Base-by-base conservation (phyloP, 2,888 invertebrate genomes). In the Piscicola geometra region DNA sequence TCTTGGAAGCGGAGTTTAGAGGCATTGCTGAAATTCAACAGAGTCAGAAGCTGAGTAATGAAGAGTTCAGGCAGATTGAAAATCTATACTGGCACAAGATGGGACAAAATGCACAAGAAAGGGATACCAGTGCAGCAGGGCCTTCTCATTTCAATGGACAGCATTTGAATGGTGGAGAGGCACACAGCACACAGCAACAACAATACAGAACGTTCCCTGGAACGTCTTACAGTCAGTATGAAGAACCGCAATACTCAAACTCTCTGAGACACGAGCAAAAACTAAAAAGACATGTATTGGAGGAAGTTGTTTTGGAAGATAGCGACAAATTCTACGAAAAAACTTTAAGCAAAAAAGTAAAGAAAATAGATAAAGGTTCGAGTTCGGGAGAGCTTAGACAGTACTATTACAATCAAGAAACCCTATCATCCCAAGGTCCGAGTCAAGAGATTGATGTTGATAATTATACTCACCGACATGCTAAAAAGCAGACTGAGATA, bases 291-390 rank as follows among this genome's bases (percentile, higher is more conserved):
- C 76, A 76, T 41, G 68, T 76, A 1, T 32, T 76, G 1, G 76
- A 76, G 32, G 76, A 76, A 25, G 56, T 73, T n/a, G n/a, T 76
- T 25, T 66, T 76, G 28, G 76, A 76, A 28, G 76, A 73, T 32
- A 60, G 47, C n/a, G 76, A 76, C 30, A 76, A 73, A 56, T 76
- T 73, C 56, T 76, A 76, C 68, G 76, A 76, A 50, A 76, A 68
- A 64, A 73, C 73, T 15, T 32, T 56, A 12, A 5, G 30, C 21
- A 73, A 73, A 33, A 73, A 73, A 64, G 33, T 35, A n/a, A 73
- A 64, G 25, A 70, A 28, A 28, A 36, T n/a, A n/a, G n/a, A n/a
- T n/a, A n/a, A n/a, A n/a, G n/a, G n/a, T n/a, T n/a, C n/a, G n/a
- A n/a, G n/a, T n/a, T n/a, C n/a, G n/a, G n/a, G 15, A 5, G 73